Evolutionary conservation across 2,797 vertebrate genomes (phyloP), one percentile per base, ranked within the genome.

Genomic region (Chelonia mydas): DNA sequence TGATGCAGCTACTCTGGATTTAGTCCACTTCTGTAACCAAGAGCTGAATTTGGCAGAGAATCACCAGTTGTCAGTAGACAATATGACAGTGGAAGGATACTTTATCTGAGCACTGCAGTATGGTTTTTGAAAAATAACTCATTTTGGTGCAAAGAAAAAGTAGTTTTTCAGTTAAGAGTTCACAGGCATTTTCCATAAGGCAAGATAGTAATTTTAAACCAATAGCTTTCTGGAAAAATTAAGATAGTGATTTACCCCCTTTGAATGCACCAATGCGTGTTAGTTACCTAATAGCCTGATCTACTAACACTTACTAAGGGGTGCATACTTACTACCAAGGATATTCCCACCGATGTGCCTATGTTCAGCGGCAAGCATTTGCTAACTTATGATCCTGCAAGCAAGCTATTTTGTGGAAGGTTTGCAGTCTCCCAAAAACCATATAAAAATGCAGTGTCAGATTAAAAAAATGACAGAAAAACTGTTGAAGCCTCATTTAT

Each of bases 41-140:
- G 41, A 76, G 41, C 72, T 47, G 41, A 45, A 45, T 76, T 76
- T 47, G 25, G 41, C 41, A 28, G 10, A 27, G 72, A 76, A 19
- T 68, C 61, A 68, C n/a, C 27, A 6, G 15, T 17, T 37, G 8
- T 68, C 61, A 37, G 33, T 68, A 68, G 33, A 68, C 17, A 68
- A 68, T 37, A 68, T 37, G 61, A 37, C 8, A 47, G 37, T 13
- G 25, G 68, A 9, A 41, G 21, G 25, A 25, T 47, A 47, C 72
- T 76, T 47, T 47, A 76, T 45, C 41, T 1, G 37, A 45, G 7
- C 23, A 76, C 72, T 45, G 41, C 41, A 47, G 82, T 78, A 51
- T 61, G 41, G 23, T 17, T 86, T 90, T 94, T 77, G 57, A 90
- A 88, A 86, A 79, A 85, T 33, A 90, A 57, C 76, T 87, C 80